Conservation (phyloP, 2,113 vertebrate genomes). For the Brienomyrus longianalis region DNA sequence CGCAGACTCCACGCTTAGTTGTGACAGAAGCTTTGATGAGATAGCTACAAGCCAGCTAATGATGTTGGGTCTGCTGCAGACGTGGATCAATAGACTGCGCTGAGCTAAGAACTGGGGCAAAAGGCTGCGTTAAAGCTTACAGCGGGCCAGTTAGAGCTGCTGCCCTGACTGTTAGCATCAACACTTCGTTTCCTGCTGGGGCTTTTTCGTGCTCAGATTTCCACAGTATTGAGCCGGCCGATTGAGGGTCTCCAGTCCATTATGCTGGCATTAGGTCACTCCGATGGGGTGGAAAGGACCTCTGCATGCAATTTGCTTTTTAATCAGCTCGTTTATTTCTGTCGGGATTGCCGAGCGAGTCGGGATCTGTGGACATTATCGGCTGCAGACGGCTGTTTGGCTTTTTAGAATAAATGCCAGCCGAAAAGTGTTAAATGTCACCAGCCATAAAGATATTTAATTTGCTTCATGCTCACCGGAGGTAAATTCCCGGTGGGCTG, state of each 20-base stretch:
- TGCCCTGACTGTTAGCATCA: not conserved
- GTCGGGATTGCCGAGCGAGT: not conserved
- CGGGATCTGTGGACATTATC: not conserved
- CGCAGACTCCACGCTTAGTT: constrained; percentile 29
- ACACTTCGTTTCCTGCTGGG: not conserved
- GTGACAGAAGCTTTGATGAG: constrained; percentile 39
- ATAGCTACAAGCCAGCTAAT: constrained; percentile 36
- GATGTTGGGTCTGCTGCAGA: constrained; percentile 32
- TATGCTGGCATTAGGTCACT: not conserved
- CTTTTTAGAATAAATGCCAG: not conserved
- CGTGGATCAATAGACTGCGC: constrained; percentile 39
- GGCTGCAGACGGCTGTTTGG: not conserved
- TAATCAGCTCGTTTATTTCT: not conserved
- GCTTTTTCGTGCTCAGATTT: not conserved
- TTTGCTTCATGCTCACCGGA: not conserved
- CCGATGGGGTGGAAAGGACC: not conserved
- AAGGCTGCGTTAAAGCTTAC: constrained; percentile 29
- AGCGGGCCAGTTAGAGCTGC: not conserved
- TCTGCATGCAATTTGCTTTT: not conserved
- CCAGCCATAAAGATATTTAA: not conserved
- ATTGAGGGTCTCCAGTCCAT: not conserved
- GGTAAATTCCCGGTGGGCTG: not conserved
- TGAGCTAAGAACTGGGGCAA: constrained; percentile 26
- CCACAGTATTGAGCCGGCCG: not conserved
- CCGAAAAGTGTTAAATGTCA: not conserved